phyloP scores from a whole-genome alignment of 2,888 invertebrate species.

The Oxycera nigricornis region DNA sequence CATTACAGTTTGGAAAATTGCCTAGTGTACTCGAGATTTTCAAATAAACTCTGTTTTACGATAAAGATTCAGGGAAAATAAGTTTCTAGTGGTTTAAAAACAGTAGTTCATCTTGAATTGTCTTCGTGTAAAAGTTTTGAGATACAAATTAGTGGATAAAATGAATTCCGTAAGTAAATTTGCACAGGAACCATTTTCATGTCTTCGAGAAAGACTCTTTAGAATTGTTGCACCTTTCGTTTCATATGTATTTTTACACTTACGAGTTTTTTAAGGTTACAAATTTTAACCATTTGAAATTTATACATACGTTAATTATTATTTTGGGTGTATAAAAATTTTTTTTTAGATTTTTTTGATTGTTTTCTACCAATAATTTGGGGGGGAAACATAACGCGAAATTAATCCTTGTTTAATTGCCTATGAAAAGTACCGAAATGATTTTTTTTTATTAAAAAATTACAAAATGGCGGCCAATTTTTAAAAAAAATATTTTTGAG shows the following conservation, averaged over 20 bases:
- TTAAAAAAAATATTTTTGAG: too few species aligned
- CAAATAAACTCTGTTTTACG: neutral
- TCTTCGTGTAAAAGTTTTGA: constrained; percentile 8
- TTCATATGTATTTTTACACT: neutral
- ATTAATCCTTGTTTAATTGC: too few species aligned
- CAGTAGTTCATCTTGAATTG: neutral
- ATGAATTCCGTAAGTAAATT: constrained; percentile 35
- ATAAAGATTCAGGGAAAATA: neutral
- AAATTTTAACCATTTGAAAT: neutral
- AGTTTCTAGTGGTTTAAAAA: neutral
- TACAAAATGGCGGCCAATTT: too few species aligned
- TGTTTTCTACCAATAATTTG: too few species aligned
- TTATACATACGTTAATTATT: too few species aligned
- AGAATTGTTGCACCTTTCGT: neutral
- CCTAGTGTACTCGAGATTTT: constrained; percentile 15
- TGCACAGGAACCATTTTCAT: neutral
- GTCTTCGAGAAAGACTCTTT: neutral
- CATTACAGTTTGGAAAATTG: constrained; percentile 43
- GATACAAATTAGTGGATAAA: constrained; percentile 25
- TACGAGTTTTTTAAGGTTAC: neutral
- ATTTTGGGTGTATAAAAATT: too few species aligned
- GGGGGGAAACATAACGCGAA: too few species aligned
- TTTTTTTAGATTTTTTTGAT: too few species aligned
- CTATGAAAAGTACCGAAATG: too few species aligned
- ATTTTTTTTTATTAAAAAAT: too few species aligned